A percentile compares a stretch with the other conserved stretches of the same genome.
Evolutionary conservation across 1,140 invertebrate genomes (phyloP).

Genomic region (Thaumetopoea pityocampa): DNA sequence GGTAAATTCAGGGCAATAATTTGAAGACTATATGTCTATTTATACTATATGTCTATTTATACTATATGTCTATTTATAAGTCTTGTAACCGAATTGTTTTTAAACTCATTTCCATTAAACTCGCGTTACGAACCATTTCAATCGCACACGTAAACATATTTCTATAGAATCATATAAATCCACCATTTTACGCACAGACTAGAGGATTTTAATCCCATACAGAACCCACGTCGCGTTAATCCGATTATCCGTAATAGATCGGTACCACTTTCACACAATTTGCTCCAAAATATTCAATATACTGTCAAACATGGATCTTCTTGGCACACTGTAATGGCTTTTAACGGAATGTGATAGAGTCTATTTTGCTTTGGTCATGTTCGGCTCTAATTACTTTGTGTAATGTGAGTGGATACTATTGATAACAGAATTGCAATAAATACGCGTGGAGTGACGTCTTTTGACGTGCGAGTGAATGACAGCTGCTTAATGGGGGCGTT

Average conservation of each 20-base stretch:
- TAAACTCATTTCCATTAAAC: too few species aligned
- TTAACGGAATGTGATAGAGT: conserved; percentile 12
- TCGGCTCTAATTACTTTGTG: conserved; percentile 10
- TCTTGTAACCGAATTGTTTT: too few species aligned
- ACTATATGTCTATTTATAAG: too few species aligned
- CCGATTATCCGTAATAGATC: conserved; percentile 55
- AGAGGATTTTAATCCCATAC: conserved; percentile 32
- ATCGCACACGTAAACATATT: background rate
- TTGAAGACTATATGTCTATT: too few species aligned
- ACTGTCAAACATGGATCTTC: conserved; percentile 9
- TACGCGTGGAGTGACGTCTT: conserved; percentile 13
- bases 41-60: too few species aligned
- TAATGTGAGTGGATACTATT: conserved; percentile 27
- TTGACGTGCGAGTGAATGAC: conserved; percentile 13
- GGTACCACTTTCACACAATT: conserved; percentile 38
- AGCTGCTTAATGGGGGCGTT: background rate
- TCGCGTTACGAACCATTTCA: background rate
- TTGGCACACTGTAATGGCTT: background rate
- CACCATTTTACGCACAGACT: background rate
- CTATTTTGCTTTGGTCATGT: conserved; percentile 2
- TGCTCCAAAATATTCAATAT: conserved; percentile 36
- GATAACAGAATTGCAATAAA: conserved; percentile 5
- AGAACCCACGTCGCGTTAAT: conserved; percentile 31
- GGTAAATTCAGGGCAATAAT: too few species aligned
- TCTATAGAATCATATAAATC: conserved; percentile 6